phyloP scores from a whole-genome alignment of 1,140 invertebrate genomes.

The Neodiprion virginianus region DNA sequence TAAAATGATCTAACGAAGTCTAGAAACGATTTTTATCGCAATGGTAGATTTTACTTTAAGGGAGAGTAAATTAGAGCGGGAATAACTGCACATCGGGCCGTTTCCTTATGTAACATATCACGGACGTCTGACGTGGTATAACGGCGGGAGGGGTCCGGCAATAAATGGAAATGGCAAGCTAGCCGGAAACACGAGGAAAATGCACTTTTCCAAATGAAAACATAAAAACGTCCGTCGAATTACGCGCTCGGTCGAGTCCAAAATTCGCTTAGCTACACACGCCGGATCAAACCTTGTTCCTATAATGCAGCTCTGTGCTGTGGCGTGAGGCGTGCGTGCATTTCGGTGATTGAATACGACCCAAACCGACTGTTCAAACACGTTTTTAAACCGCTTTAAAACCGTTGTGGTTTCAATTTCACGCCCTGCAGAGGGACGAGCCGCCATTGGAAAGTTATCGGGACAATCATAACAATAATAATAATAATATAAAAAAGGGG shows the following conservation, averaged over 20 bases:
- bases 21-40: no score
- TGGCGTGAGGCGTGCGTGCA: background rate
- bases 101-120: no score
- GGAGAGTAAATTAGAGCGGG: no score
- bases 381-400: slow-evolving; percentile 2
- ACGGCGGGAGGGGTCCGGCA: background rate
- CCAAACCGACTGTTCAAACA: background rate
- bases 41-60: no score
- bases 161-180: background rate
- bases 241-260: slow-evolving; percentile 31
- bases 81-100: no score
- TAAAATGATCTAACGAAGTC: no score
- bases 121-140: no score
- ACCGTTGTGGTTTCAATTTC: slow-evolving; percentile 3
- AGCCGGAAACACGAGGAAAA: slow-evolving; percentile 8
- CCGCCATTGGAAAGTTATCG: no score
- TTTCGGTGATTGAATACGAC: background rate
- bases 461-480: no score
- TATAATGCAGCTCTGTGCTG: no score
- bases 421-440: background rate
- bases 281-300: background rate
- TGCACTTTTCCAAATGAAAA: slow-evolving; percentile 44
- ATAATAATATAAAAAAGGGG: no score
- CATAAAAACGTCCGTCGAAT: slow-evolving; percentile 35
- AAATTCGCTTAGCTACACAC: slow-evolving; percentile 23